These are phyloP conservation scores for Psephotus haematonotus DNA, from an alignment of 2,113 vertebrate genomes.

Conservation along the genomic window DNA sequence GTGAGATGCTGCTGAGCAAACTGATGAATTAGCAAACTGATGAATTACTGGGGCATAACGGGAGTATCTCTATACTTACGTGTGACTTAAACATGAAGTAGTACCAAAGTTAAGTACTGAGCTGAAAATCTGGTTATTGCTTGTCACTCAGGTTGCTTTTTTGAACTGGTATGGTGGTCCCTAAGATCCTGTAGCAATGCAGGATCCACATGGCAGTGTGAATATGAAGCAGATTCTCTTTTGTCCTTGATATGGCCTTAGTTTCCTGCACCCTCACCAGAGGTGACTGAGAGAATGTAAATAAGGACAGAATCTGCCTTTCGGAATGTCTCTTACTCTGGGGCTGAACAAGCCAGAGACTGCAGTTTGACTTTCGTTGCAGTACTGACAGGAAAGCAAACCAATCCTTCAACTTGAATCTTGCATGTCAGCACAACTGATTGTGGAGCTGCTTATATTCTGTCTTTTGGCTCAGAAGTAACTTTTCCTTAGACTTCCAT, in stretches of 20 bases:
- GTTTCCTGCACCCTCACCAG: background rate
- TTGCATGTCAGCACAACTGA: background rate
- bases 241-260: background rate
- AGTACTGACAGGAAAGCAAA: background rate
- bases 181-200: background rate
- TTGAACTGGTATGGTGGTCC: background rate
- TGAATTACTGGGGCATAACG: background rate
- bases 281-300: background rate
- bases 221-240: background rate
- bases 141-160: background rate
- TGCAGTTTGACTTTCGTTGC: background rate
- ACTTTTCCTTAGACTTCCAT: background rate
- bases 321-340: background rate
- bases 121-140: background rate
- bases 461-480: background rate
- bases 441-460: background rate
- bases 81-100: background rate
- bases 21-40: background rate
- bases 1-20: background rate
- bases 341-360: background rate
- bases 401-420: background rate
- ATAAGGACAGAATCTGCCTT: background rate
- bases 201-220: background rate
- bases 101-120: background rate
- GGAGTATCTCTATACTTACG: background rate